Percentiles rank a stretch among this genome's conserved stretches.
Conservation (phyloP, 1,140 invertebrate species). For the Lepidurus couesii region DNA sequence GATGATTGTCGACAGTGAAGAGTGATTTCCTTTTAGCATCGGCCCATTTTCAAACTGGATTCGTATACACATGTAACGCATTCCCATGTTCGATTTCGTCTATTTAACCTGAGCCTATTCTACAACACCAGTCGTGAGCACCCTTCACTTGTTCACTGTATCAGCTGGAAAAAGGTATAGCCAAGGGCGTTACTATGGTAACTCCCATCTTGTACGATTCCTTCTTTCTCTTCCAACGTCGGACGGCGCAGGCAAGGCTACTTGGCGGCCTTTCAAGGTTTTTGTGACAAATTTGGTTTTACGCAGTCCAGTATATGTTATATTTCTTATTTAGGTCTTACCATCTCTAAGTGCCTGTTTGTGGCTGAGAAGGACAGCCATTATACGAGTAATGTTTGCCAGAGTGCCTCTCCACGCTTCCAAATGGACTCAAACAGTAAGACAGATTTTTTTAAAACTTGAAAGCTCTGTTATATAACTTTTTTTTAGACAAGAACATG, state of each 20-base stretch:
- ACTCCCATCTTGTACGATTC: not conserved
- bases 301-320: not conserved
- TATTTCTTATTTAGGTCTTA: not conserved
- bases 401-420: not conserved
- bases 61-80: no score
- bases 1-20: no score
- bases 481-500: not conserved
- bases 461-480: not conserved
- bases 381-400: not conserved
- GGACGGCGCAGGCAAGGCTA: not conserved
- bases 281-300: not conserved
- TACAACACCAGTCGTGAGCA: not conserved
- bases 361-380: not conserved
- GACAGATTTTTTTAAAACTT: not conserved
- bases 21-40: no score
- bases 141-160: not conserved
- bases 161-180: not conserved
- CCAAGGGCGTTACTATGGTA: not conserved
- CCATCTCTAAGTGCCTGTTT: slow-evolving; percentile 8
- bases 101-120: not conserved
- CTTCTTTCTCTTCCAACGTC: not conserved
- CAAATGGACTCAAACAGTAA: slow-evolving; percentile 8
- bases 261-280: slow-evolving; percentile 17
- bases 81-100: not conserved
- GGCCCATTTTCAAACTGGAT: no score